phyloP scores from a whole-genome alignment of 2,888 invertebrate genomes.

The Melieria picta region DNA sequence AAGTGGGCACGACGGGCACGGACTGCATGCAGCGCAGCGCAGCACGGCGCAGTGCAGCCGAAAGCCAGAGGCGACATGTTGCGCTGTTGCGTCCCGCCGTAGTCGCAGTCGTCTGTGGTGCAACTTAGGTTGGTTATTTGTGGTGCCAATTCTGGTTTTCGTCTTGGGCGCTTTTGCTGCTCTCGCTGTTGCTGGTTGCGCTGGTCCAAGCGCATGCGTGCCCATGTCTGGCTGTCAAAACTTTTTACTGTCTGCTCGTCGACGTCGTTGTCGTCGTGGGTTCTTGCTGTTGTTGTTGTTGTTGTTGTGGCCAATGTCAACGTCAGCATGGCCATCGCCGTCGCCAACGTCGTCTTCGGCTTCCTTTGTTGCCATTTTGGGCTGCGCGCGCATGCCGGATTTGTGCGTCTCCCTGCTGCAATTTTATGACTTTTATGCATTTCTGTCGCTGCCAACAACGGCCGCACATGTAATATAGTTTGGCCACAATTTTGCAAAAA shows the following conservation, averaged over 20 bases:
- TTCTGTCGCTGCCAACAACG: constrained; percentile 7
- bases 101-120: no score
- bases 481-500: background rate
- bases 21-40: background rate
- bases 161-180: background rate
- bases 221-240: background rate
- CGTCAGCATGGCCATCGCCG: background rate
- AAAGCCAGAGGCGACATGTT: background rate
- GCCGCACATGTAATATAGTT: constrained; percentile 13
- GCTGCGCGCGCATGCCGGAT: background rate
- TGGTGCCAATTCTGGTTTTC: constrained; percentile 16
- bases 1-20: background rate
- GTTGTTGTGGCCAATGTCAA: background rate
- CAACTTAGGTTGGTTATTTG: no score
- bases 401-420: background rate
- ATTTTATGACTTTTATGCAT: background rate
- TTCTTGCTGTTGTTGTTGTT: background rate
- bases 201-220: background rate
- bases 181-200: background rate
- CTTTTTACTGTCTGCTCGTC: background rate
- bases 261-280: background rate
- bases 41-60: no score
- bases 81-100: background rate
- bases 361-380: background rate
- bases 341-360: background rate